phyloP scores from a whole-genome alignment of 35 echinoderm and acorn worm genomes.

The Hemicentrotus pulcherrimus region DNA sequence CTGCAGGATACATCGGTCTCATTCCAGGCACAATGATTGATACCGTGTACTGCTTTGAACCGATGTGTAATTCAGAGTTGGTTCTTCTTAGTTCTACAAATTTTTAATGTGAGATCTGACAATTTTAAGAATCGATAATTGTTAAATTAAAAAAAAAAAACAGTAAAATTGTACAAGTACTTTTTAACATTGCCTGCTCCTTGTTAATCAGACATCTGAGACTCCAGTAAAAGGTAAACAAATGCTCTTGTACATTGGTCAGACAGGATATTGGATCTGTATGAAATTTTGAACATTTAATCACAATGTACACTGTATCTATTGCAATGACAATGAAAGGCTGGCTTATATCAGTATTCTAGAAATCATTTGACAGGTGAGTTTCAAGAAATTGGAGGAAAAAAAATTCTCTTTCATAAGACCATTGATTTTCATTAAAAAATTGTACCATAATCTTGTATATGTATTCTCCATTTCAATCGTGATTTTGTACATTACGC shows the following conservation, averaged over 20 bases:
- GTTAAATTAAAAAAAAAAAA: too few species aligned
- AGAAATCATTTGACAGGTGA: neutral
- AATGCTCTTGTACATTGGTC: neutral
- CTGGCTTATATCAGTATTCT: neutral
- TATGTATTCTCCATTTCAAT: neutral
- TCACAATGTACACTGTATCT: neutral
- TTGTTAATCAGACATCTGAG: neutral
- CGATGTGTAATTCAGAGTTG: neutral
- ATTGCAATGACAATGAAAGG: neutral
- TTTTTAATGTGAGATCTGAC: too few species aligned
- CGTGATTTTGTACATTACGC: neutral
- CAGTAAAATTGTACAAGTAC: too few species aligned
- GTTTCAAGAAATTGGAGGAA: neutral
- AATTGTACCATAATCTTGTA: neutral
- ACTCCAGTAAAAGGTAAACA: neutral
- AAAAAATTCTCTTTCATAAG: neutral
- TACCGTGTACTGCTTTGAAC: neutral
- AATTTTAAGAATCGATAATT: too few species aligned
- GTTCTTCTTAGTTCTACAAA: too few species aligned
- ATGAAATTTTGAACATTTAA: neutral
- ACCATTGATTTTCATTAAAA: neutral
- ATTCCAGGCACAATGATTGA: neutral
- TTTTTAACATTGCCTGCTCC: too few species aligned
- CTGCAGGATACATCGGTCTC: neutral
- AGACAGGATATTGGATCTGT: neutral